Conservation (phyloP, 2,797 vertebrate species). For the Pseudochromis fuscus region DNA sequence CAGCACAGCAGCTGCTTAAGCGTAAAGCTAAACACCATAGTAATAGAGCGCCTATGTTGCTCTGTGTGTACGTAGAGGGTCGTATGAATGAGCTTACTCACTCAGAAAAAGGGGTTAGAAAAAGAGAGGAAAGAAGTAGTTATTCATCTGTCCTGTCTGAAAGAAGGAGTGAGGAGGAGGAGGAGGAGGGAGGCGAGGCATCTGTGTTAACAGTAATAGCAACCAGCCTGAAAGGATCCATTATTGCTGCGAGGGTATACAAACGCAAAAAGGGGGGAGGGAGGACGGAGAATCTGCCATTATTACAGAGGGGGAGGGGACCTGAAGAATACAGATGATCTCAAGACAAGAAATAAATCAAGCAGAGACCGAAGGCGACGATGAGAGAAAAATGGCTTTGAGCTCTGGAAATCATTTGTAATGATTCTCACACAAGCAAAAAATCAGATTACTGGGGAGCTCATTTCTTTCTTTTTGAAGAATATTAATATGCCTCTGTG, state of each 20-base stretch:
- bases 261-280: constrained; percentile 29
- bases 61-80: constrained; percentile 23
- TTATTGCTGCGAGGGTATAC: constrained; percentile 59
- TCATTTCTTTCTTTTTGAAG: constrained; percentile 39
- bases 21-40: constrained; percentile 5
- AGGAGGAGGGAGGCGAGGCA: constrained; percentile 36
- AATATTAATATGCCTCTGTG: constrained; percentile 40
- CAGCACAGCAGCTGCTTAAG: constrained; percentile 16
- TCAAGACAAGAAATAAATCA: constrained; percentile 51
- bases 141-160: constrained; percentile 44
- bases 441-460: constrained; percentile 55
- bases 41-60: constrained; percentile 23
- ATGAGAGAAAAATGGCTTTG: constrained; percentile 7
- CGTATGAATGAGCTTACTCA: constrained; percentile 58
- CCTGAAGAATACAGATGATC: constrained; percentile 56
- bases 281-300: constrained; percentile 45
- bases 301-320: constrained; percentile 54
- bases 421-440: constrained; percentile 17
- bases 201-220: constrained; percentile 65
- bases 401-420: constrained; percentile 35
- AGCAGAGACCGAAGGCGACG: constrained; percentile 16
- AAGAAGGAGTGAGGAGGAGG: constrained; percentile 31
- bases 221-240: constrained; percentile 69
- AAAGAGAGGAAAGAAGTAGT: constrained; percentile 37
- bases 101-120: constrained; percentile 31